These are phyloP conservation scores for Cyaniris semiargus DNA, from an alignment of 2,888 invertebrate species.

Conservation along the genomic window DNA sequence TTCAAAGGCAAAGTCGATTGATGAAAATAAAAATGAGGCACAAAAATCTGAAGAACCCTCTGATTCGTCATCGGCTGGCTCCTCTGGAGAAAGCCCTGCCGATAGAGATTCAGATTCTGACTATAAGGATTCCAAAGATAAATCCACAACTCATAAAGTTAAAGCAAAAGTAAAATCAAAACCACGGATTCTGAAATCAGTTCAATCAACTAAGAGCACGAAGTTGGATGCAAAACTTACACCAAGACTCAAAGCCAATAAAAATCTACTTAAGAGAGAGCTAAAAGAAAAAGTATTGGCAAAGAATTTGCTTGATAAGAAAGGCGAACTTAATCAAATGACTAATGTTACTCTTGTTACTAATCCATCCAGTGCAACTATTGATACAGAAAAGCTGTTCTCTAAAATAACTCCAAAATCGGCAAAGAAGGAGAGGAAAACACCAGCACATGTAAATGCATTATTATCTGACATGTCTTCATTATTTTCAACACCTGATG, in stretches of 20 bases:
- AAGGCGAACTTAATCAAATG: conserved; percentile 47
- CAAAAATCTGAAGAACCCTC: conserved; percentile 72
- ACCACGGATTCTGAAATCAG: conserved; percentile 65
- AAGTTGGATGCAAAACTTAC: conserved; percentile 60
- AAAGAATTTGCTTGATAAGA: conserved; percentile 57
- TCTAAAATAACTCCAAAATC: conserved; percentile 67
- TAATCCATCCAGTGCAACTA: conserved; percentile 45
- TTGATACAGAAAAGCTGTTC: conserved; percentile 62
- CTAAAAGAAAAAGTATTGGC: conserved; percentile 62
- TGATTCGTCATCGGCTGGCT: conserved; percentile 73
- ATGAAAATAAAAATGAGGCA: conserved; percentile 53
- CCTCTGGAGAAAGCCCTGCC: conserved; percentile 78
- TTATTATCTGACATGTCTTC: conserved; percentile 83
- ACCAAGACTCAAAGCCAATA: conserved; percentile 58
- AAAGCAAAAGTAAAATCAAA: conserved; percentile 46
- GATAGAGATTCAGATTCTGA: conserved; percentile 84
- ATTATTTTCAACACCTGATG: conserved; percentile 89
- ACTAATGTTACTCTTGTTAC: conserved; percentile 51
- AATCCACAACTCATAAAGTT: conserved; percentile 44
- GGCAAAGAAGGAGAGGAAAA: conserved; percentile 78
- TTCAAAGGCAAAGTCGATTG: conserved; percentile 57
- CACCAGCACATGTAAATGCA: conserved; percentile 80
- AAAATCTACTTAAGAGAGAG: conserved; percentile 59
- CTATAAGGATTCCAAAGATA: conserved; percentile 74
- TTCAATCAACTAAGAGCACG: conserved; percentile 50